Evolutionary conservation across 2,113 vertebrate genomes (phyloP).

Genomic region (Perca flavescens): DNA sequence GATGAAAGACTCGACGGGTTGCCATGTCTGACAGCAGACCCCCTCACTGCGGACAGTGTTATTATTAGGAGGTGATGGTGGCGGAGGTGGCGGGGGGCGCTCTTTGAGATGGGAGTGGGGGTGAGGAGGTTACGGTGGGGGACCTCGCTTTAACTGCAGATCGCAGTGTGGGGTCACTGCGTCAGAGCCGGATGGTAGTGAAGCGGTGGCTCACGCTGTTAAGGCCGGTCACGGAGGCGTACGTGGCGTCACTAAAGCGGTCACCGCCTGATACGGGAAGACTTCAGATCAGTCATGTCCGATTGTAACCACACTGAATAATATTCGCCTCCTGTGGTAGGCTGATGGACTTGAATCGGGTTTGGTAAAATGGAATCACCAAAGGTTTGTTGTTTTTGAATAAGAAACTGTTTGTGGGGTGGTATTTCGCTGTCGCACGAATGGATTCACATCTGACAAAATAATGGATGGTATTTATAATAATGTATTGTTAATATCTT

Average conservation of each 20-base stretch:
- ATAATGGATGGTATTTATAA: not conserved
- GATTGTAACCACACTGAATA: constrained; percentile 12
- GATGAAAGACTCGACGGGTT: constrained; percentile 77
- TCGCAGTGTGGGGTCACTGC: constrained; percentile 36
- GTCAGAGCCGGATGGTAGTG: constrained; percentile 32
- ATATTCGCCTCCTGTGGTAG: not conserved
- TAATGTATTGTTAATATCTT: not conserved
- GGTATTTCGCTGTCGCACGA: not conserved
- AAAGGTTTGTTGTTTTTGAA: not conserved
- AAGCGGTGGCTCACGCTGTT: constrained; percentile 5
- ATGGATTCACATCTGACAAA: constrained; percentile 7
- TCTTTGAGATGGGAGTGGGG: constrained; percentile 60
- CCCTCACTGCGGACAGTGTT: constrained; percentile 63
- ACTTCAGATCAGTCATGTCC: constrained; percentile 21
- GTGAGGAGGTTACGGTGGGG: constrained; percentile 57
- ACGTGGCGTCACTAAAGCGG: constrained; percentile 12
- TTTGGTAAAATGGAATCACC: not conserved
- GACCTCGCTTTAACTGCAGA: constrained; percentile 47
- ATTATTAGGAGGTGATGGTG: constrained; percentile 65
- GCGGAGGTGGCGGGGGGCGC: constrained; percentile 38
- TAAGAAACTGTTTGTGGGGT: not conserved
- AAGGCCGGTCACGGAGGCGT: not conserved
- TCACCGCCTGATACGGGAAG: constrained; percentile 13
- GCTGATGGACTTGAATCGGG: not conserved
- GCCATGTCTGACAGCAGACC: constrained; percentile 77